Evolutionary conservation across 2,797 vertebrate species (phyloP).

Genomic region (Myripristis murdjan): DNA sequence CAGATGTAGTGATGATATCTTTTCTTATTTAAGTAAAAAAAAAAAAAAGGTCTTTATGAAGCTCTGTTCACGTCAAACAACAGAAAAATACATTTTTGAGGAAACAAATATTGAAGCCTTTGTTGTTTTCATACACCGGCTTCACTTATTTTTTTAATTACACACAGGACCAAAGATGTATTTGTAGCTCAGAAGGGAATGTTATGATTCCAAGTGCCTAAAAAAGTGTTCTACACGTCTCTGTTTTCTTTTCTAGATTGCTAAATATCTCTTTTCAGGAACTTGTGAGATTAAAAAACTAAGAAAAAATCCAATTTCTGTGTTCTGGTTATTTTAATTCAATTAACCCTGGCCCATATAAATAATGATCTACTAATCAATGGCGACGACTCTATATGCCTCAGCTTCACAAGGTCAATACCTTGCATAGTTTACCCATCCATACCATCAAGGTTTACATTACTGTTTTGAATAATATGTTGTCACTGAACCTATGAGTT

Average conservation of each 20-base stretch:
- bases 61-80: conserved; percentile 59
- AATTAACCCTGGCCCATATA: conserved; percentile 27
- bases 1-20: conserved; percentile 77
- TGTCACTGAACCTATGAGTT: conserved; percentile 17
- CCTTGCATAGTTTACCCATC: neutral
- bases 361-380: conserved; percentile 37
- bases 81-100: conserved; percentile 67
- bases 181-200: conserved; percentile 81
- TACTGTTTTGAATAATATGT: conserved; percentile 1
- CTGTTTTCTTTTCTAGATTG: conserved; percentile 79
- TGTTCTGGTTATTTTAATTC: conserved; percentile 67
- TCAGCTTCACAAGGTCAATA: conserved; percentile 29
- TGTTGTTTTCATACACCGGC: conserved; percentile 77
- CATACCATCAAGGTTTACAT: conserved; percentile 6
- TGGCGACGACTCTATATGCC: too few species aligned
- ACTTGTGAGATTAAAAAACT: conserved; percentile 85
- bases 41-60: conserved; percentile 56
- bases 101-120: conserved; percentile 62
- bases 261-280: conserved; percentile 82
- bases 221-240: conserved; percentile 77
- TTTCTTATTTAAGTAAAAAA: conserved; percentile 74
- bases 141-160: conserved; percentile 72
- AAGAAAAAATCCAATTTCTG: conserved; percentile 52
- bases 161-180: conserved; percentile 86
- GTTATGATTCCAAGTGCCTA: conserved; percentile 87